phyloP scores from a whole-genome alignment of 2,113 vertebrate genomes.

The Ceyx cyanopectus region DNA sequence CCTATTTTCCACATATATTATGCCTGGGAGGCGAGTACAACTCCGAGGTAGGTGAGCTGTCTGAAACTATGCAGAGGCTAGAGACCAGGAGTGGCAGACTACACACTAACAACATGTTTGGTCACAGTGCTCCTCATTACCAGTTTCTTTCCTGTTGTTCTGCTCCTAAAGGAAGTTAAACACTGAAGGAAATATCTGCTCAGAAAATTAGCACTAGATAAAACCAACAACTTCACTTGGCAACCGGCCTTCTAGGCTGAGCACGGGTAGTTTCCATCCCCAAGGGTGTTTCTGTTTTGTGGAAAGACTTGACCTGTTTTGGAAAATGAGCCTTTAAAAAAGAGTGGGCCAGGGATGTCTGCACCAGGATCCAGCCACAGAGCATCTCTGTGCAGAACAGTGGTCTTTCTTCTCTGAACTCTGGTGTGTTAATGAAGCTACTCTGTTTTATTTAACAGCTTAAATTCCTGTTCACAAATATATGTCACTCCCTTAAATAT shows the following conservation, averaged over 20 bases:
- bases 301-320: constrained; percentile 1
- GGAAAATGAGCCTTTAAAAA: not conserved
- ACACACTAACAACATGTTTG: not conserved
- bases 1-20: not conserved
- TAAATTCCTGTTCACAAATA: not conserved
- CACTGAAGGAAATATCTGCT: constrained; percentile 29
- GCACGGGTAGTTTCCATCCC: constrained; percentile 26
- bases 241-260: not conserved
- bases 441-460: not conserved
- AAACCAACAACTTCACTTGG: constrained; percentile 21
- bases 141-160: constrained; percentile 19
- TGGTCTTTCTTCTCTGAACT: not conserved
- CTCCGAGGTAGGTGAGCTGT: not conserved
- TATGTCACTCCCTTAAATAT: not conserved
- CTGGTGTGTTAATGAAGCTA: not conserved
- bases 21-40: not conserved
- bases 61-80: not conserved
- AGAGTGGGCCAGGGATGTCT: not conserved
- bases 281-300: constrained; percentile 19
- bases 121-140: not conserved
- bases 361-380: not conserved
- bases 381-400: not conserved
- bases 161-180: constrained; percentile 21
- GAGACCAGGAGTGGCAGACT: not conserved
- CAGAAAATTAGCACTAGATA: constrained; percentile 40